Conservation (phyloP, 2,888 invertebrate species). For the Tetragonisca angustula region DNA sequence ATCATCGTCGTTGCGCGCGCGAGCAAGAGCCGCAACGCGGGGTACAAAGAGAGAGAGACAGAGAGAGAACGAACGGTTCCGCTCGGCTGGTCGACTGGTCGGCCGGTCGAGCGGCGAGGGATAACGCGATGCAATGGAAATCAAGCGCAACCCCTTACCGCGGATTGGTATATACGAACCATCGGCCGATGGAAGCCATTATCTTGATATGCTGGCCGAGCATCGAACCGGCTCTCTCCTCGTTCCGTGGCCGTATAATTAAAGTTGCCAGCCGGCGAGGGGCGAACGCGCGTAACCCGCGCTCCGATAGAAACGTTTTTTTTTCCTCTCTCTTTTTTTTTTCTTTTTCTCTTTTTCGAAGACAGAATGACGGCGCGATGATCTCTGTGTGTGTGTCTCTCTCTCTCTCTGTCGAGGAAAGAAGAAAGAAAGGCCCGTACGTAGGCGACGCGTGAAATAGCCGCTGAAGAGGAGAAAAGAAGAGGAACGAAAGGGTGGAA, state of each 20-base stretch:
- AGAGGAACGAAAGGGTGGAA: neutral
- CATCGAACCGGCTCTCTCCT: slow-evolving; percentile 67
- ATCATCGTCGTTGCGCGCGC: neutral
- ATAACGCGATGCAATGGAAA: slow-evolving; percentile 78
- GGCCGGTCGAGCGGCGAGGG: slow-evolving; percentile 59
- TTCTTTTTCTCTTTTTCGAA: too few species aligned
- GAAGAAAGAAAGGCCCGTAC: neutral
- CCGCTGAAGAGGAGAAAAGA: neutral
- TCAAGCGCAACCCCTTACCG: slow-evolving; percentile 77
- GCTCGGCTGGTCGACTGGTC: slow-evolving; percentile 15
- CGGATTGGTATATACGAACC: slow-evolving; percentile 73
- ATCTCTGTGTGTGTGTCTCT: too few species aligned
- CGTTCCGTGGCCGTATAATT: slow-evolving; percentile 67
- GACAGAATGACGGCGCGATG: too few species aligned
- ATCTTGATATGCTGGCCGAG: slow-evolving; percentile 76
- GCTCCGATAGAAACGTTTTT: neutral
- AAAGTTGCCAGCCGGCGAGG: slow-evolving; percentile 66
- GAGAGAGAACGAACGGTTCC: neutral
- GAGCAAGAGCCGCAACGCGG: neutral
- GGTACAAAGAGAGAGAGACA: slow-evolving; percentile 21
- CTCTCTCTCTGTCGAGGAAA: too few species aligned
- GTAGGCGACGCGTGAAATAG: slow-evolving; percentile 1
- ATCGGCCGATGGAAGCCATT: slow-evolving; percentile 76
- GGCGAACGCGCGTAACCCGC: slow-evolving; percentile 3
- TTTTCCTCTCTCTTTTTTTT: neutral